Percentiles rank a stretch among this genome's conserved stretches.
Conservation (phyloP, 2,888 invertebrate species). For the Drosophila nr. medialis region DNA sequence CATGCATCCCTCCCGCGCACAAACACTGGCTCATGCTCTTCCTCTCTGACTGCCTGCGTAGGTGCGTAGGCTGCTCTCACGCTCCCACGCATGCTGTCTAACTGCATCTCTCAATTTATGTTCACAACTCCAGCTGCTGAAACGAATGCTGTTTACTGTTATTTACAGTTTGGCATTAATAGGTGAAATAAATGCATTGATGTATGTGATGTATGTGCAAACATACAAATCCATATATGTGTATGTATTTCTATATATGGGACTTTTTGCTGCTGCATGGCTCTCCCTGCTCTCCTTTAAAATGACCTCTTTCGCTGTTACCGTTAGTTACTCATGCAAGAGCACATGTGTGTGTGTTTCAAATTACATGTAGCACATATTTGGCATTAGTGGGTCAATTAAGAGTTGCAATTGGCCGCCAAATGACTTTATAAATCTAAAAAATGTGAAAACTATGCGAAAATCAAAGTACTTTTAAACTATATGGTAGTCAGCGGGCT, state of each 20-base stretch:
- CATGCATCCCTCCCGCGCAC: neutral
- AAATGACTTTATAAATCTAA: neutral
- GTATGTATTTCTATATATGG: constrained; percentile 17
- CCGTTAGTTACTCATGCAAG: neutral
- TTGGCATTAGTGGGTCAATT: constrained; percentile 46
- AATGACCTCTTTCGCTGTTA: constrained; percentile 22
- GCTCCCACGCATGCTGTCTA: constrained; percentile 7
- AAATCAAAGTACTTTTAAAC: neutral
- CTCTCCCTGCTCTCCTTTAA: constrained; percentile 10
- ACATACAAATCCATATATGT: neutral
- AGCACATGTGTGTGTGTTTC: neutral
- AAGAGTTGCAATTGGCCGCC: constrained; percentile 3
- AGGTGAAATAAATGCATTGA: constrained; percentile 5
- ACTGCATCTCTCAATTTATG: constrained; percentile 9
- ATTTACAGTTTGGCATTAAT: constrained; percentile 36
- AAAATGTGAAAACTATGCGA: neutral
- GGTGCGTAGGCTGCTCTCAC: neutral
- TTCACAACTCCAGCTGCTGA: constrained; percentile 21
- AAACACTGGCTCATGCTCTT: neutral
- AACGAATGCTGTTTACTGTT: constrained; percentile 26
- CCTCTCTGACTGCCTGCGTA: neutral
- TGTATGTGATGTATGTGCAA: neutral
- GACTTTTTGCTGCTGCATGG: constrained; percentile 19
- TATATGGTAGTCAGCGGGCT: neutral
- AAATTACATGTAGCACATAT: constrained; percentile 22